These are phyloP conservation scores for Eurystomus glaucurus DNA, from an alignment of 2,797 vertebrate genomes.

Conservation along the genomic window DNA sequence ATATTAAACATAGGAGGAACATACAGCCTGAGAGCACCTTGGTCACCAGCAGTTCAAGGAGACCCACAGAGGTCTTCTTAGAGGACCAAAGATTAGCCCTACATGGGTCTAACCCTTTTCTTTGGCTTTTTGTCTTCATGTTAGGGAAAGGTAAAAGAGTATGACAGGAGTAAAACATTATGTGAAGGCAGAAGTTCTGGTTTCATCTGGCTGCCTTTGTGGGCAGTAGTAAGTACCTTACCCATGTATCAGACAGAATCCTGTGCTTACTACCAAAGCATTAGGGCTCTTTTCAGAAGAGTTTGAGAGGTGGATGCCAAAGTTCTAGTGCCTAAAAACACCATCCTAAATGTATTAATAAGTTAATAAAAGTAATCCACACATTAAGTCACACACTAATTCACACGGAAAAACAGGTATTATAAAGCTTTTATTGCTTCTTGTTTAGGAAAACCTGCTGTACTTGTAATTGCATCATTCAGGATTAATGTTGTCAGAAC, in stretches of 20 bases:
- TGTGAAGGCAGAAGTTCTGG: neutral
- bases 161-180: neutral
- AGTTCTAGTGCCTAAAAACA: neutral
- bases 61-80: neutral
- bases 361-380: conserved; percentile 6
- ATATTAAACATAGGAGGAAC: neutral
- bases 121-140: neutral
- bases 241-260: rapidly evolving
- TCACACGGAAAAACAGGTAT: neutral
- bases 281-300: neutral
- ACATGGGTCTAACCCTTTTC: neutral
- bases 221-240: neutral
- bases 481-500: neutral
- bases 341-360: neutral
- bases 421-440: neutral
- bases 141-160: neutral
- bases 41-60: neutral
- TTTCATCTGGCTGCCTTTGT: neutral
- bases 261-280: neutral
- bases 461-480: neutral
- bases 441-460: conserved; percentile 7
- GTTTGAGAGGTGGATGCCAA: neutral
- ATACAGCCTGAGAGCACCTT: neutral
- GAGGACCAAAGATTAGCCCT: neutral
- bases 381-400: neutral